Percentiles rank a stretch among this genome's conserved stretches.
Conservation (phyloP, 2,113 vertebrate genomes). For the Atherinomorus stipes region DNA sequence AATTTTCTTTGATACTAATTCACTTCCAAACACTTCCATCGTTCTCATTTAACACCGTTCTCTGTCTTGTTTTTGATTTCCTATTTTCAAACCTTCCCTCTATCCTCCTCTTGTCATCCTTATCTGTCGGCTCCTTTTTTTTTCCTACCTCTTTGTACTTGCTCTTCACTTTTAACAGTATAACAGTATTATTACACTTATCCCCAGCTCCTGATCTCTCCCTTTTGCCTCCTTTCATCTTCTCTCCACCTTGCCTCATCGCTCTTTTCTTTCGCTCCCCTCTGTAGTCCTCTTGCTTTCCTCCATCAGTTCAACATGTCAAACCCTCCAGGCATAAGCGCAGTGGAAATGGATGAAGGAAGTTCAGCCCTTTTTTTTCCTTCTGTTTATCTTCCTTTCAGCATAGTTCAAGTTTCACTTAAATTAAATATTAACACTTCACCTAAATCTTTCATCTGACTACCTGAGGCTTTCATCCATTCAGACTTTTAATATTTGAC, state of each 20-base stretch:
- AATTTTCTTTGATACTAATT: conserved; percentile 2
- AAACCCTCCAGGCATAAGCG: conserved; percentile 42
- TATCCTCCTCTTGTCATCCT: background rate
- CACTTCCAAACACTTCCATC: background rate
- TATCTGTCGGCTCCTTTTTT: background rate
- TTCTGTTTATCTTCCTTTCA: conserved; percentile 66
- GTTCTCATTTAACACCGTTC: background rate
- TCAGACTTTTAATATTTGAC: conserved; percentile 55
- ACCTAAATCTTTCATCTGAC: conserved; percentile 65
- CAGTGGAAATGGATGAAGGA: conserved; percentile 55
- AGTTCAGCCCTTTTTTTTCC: conserved; percentile 28
- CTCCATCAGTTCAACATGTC: conserved; percentile 31
- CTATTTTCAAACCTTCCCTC: background rate
- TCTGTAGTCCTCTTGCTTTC: conserved; percentile 19
- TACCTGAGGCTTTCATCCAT: conserved; percentile 57
- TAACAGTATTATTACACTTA: conserved; percentile 6
- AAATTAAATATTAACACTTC: conserved; percentile 67
- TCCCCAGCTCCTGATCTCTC: conserved; percentile 30
- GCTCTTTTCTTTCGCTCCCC: conserved; percentile 27
- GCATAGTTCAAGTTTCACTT: conserved; percentile 42
- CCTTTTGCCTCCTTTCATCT: conserved; percentile 48
- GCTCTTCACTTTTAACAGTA: conserved; percentile 10
- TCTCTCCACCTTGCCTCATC: conserved; percentile 36
- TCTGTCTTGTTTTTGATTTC: background rate
- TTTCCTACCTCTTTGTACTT: conserved; percentile 3